phyloP scores from a whole-genome alignment of 2,113 vertebrate species.

The Isurus oxyrinchus region DNA sequence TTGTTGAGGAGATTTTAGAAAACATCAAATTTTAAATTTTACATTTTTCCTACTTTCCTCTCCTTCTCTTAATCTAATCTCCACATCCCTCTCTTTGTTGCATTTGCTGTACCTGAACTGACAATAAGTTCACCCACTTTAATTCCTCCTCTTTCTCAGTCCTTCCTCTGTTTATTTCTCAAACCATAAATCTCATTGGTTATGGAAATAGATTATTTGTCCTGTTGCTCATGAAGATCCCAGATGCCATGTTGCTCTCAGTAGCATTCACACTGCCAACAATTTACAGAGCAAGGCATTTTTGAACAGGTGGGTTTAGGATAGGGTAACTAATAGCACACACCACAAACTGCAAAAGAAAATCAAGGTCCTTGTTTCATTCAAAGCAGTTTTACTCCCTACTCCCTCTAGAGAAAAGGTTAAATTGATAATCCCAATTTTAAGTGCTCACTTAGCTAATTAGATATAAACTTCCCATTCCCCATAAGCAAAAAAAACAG shows the following conservation, averaged over 20 bases:
- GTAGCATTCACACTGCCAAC: too few relatives aligned
- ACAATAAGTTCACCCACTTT: background rate
- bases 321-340: background rate
- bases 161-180: background rate
- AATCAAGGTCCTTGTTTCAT: background rate
- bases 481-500: too few relatives aligned
- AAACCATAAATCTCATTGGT: background rate
- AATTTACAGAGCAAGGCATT: background rate
- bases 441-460: background rate
- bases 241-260: background rate
- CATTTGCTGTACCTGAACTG: background rate
- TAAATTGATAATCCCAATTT: background rate
- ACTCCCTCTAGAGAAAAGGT: too few relatives aligned
- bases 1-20: background rate
- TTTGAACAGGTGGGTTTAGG: background rate
- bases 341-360: background rate
- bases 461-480: background rate
- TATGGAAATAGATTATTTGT: background rate
- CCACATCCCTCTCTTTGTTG: background rate
- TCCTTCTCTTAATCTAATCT: background rate
- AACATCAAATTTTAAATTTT: too few relatives aligned
- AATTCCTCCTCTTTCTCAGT: background rate
- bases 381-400: background rate
- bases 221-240: background rate
- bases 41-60: background rate